Conservation (phyloP, 2,888 invertebrate genomes). For the Melinaea marsaeus region DNA sequence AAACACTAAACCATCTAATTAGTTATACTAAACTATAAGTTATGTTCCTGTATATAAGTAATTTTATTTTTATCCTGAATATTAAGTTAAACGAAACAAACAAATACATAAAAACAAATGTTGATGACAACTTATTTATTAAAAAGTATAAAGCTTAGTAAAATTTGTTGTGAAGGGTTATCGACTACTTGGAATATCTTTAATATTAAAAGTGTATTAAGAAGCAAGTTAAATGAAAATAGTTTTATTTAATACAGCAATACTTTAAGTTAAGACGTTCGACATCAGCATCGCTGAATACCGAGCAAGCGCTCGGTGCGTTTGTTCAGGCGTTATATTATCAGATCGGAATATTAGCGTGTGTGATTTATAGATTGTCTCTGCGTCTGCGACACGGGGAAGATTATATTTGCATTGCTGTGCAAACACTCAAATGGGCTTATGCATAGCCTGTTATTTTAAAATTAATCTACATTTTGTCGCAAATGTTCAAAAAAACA, state of each 20-base stretch:
- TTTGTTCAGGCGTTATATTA: slow-evolving; percentile 19
- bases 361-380: slow-evolving; percentile 9
- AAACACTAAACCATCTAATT: no score
- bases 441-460: not conserved
- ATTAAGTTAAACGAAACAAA: no score
- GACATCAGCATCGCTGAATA: slow-evolving; percentile 1
- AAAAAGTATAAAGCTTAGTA: no score
- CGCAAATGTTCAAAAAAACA: slow-evolving; percentile 2
- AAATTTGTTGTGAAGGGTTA: no score
- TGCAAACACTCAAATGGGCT: no score
- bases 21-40: no score
- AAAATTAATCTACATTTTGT: not conserved
- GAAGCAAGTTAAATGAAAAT: slow-evolving; percentile 1
- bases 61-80: no score
- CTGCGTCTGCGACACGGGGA: not conserved
- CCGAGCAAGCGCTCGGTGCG: slow-evolving; percentile 5
- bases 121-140: no score
- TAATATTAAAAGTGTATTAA: not conserved
- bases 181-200: no score
- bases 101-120: no score
- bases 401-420: not conserved
- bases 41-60: no score
- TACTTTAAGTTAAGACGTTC: not conserved
- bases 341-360: slow-evolving; percentile 16
- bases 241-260: not conserved